Conservation (phyloP, 2,888 invertebrate genomes). For the Drosophila eohydei region DNA sequence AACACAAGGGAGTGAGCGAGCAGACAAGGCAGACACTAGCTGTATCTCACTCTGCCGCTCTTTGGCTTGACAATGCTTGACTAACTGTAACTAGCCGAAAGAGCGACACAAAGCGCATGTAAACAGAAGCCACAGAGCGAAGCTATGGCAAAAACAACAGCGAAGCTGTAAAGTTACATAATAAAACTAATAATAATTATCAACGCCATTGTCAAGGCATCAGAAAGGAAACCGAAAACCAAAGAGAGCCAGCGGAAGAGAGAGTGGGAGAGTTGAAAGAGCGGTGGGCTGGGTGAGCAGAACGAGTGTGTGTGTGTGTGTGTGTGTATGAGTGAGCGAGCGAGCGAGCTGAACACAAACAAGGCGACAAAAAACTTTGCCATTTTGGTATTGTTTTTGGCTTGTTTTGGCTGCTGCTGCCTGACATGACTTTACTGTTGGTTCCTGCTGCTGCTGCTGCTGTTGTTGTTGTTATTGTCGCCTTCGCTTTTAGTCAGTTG, state of each 20-base stretch:
- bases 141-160: constrained; percentile 11
- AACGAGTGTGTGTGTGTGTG: neutral
- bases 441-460: constrained; percentile 20
- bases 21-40: neutral
- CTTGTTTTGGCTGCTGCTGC: constrained; percentile 44
- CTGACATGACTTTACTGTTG: constrained; percentile 36
- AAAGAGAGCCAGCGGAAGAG: constrained; percentile 11
- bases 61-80: constrained; percentile 20
- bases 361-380: constrained; percentile 43
- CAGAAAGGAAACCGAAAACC: constrained; percentile 45
- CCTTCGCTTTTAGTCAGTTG: constrained; percentile 44
- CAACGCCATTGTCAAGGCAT: constrained; percentile 76
- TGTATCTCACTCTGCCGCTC: neutral
- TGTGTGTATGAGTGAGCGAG: neutral
- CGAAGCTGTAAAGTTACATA: constrained; percentile 76
- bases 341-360: constrained; percentile 19
- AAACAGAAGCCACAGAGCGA: constrained; percentile 54
- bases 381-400: constrained; percentile 59
- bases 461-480: constrained; percentile 30
- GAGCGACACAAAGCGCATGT: constrained; percentile 59
- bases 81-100: constrained; percentile 53
- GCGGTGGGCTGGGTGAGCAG: neutral
- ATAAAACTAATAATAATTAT: constrained; percentile 82
- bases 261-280: neutral
- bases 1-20: constrained; percentile 23